Conservation (phyloP, 2,113 vertebrate species). For the Meleagris gallopavo region DNA sequence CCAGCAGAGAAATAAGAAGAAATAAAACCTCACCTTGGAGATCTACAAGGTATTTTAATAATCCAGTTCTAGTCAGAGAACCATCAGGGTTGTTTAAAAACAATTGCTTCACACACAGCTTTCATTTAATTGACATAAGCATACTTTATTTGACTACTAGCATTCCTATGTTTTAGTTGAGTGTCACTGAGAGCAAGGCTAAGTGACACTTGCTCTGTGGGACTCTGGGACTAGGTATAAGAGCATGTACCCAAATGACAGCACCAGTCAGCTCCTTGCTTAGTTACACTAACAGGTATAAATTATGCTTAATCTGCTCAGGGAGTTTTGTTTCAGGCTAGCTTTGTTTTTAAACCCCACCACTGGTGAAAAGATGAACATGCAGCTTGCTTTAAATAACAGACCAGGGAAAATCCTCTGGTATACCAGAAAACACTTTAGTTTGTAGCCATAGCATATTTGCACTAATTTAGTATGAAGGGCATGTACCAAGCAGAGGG, state of each 20-base stretch:
- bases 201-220: rapidly evolving
- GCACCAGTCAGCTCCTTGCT: too few relatives aligned
- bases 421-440: neutral
- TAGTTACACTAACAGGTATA: neutral
- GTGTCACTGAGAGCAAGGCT: neutral
- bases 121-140: neutral
- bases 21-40: neutral
- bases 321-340: neutral
- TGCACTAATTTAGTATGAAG: neutral
- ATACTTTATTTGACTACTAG: neutral
- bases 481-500: rapidly evolving
- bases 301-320: neutral
- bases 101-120: neutral
- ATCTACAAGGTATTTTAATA: neutral
- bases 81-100: neutral
- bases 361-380: neutral
- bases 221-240: neutral
- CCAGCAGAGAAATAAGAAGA: neutral
- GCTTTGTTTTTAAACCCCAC: neutral
- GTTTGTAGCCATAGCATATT: rapidly evolving
- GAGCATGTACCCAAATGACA: neutral
- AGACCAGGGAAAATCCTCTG: neutral
- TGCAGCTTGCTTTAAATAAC: neutral
- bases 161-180: neutral
- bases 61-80: neutral